Percentiles rank a stretch among this genome's conserved stretches.
Conservation (phyloP, 2,797 vertebrate species). For the Xyrichtys novacula region DNA sequence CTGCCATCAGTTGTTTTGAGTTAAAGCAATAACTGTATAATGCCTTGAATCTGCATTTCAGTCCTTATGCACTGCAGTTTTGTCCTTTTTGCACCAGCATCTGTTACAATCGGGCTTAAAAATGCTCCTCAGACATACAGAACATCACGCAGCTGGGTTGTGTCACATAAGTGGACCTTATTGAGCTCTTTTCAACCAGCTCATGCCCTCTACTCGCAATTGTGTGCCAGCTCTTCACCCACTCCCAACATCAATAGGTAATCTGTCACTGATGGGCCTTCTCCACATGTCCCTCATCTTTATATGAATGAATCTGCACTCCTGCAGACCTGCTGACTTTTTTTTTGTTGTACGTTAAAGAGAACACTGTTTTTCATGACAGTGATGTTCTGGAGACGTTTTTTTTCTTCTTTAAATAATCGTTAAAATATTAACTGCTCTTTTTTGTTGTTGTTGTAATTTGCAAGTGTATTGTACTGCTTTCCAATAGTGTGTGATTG, state of each 20-base stretch:
- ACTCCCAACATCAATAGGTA: conserved; percentile 30
- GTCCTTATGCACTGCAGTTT: neutral
- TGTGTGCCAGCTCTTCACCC: conserved; percentile 23
- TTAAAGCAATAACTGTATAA: neutral
- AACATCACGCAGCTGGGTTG: neutral
- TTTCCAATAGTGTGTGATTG: too few species aligned
- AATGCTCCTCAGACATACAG: conserved; percentile 1
- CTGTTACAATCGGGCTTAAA: conserved; percentile 1
- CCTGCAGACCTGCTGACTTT: conserved; percentile 11
- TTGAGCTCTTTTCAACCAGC: conserved; percentile 26
- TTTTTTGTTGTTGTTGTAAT: too few species aligned
- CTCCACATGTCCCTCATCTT: conserved; percentile 7
- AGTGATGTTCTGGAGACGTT: neutral
- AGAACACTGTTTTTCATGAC: conserved; percentile 5
- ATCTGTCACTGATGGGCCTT: conserved; percentile 23
- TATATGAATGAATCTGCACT: conserved; percentile 31
- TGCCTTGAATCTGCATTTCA: too few species aligned
- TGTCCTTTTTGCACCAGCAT: neutral
- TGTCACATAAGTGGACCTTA: conserved; percentile 32
- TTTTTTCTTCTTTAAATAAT: neutral
- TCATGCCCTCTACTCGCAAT: conserved; percentile 12
- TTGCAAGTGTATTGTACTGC: neutral
- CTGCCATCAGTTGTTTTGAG: neutral
- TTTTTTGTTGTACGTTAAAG: conserved; percentile 22
- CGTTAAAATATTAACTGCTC: too few species aligned